Base-by-base conservation (phyloP, 1,140 invertebrate species). In the Eufriesea mexicana region DNA sequence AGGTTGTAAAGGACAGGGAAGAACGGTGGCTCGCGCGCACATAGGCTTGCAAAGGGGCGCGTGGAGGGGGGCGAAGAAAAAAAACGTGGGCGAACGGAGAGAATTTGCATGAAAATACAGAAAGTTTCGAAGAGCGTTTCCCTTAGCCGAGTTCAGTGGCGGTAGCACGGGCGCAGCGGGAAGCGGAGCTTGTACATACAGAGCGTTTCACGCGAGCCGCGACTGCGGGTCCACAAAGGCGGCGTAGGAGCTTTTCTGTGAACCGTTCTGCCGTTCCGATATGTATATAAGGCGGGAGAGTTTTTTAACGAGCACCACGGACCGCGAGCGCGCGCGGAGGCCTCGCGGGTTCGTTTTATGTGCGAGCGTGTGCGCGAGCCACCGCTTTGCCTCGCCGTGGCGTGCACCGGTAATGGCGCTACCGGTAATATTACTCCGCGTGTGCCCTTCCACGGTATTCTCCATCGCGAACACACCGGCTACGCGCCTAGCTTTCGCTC, bases 21-120 rank as follows among this genome's bases (percentile, higher is more conserved):
- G n/a, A n/a, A 20, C 12, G 66, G n/a, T 28, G 18, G 51, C 8
- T 35, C 35, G 45, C 7, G 35, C 16, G 25, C 23, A 9, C 47
- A 20, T 14, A 35, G 61, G n/a, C 25, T 16, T 42, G 70, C 18
- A 67, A 75, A 42, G 35, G 45, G 35, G 23, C 20, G 42, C 14
- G 23, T 18, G 8, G 23, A 66, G 61, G 57, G 57, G 23, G 23
- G 55, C 20, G 6, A 57, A 6, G 1, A 7, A 28, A 72, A 45
- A 25, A 55, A 45, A 35, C 35, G 42, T 28, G 47, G 42, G 42
- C 47, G 74, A 82, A 20, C 70, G 51, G 62, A 61, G 70, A 20
- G 73, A 83, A 89, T 89, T 89, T 89, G 83, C 89, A 89, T 89
- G 87, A 89, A 89, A 89, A 89, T 89, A 82, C 79, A 79, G 62